phyloP scores from a whole-genome alignment of 2,797 vertebrate genomes.

The Ibycter americanus region DNA sequence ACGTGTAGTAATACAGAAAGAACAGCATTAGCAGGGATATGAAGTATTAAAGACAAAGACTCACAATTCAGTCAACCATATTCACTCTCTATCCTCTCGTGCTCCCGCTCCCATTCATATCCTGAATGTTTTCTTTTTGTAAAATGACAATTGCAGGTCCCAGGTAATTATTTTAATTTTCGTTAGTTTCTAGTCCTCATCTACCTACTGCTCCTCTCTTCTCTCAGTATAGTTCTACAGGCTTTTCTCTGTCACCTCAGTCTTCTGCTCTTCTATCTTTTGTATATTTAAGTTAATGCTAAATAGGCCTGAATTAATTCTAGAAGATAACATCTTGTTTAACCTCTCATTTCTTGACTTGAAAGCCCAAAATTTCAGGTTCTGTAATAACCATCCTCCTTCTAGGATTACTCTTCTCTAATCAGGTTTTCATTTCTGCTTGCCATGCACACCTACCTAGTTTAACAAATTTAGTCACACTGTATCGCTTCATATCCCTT shows the following conservation, averaged over 20 bases:
- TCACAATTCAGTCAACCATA: not conserved
- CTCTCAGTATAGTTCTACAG: not conserved
- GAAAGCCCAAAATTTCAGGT: not conserved
- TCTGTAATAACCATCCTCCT: not conserved
- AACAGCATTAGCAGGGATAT: conserved; percentile 25
- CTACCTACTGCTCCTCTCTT: not conserved
- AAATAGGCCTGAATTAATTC: not conserved
- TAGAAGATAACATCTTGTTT: not conserved
- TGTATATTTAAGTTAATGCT: not conserved
- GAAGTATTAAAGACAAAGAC: conserved; percentile 9
- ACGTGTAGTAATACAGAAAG: conserved; percentile 40
- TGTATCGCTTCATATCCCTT: not conserved
- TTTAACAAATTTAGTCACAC: not conserved
- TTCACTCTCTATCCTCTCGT: not conserved
- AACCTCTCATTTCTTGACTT: not conserved
- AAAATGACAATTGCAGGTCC: not conserved
- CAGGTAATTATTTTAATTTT: not conserved
- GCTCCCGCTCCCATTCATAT: not conserved
- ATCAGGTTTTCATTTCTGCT: not conserved
- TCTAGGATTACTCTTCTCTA: not conserved
- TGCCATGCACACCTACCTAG: not conserved
- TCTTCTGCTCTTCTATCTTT: not conserved
- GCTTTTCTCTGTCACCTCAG: not conserved
- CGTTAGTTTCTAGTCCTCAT: not conserved
- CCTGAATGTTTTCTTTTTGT: not conserved